Evolutionary conservation across 2,888 invertebrate species (phyloP).

Genomic region (Oithona nana): DNA sequence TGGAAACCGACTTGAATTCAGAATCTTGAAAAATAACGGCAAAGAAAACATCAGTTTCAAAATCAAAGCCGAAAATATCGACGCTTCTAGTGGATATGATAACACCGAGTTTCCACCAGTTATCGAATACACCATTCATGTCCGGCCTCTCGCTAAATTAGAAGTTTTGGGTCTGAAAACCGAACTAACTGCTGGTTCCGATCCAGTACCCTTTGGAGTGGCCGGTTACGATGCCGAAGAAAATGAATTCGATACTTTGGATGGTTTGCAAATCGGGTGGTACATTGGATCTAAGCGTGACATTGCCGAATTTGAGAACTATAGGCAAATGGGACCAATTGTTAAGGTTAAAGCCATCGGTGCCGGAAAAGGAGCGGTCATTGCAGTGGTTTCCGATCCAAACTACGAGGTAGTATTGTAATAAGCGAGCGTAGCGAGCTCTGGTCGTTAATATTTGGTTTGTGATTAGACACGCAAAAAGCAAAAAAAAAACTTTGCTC

Average conservation of each 20-base stretch:
- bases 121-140: constrained; percentile 1
- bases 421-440: no score
- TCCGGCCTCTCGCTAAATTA: not conserved
- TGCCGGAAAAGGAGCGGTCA: constrained; percentile 2
- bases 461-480: no score
- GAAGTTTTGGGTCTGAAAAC: constrained; percentile 11
- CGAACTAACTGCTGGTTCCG: not conserved
- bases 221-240: constrained; percentile 5
- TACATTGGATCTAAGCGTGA: constrained; percentile 8
- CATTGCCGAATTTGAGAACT: not conserved
- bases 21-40: not conserved
- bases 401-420: not conserved
- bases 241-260: constrained; percentile 8
- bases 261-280: constrained; percentile 9
- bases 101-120: not conserved
- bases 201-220: constrained; percentile 4
- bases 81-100: not conserved
- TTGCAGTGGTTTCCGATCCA: not conserved
- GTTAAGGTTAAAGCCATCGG: not conserved
- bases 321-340: not conserved
- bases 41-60: not conserved
- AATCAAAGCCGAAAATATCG: constrained; percentile 6
- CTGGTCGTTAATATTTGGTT: no score
- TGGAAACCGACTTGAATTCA: not conserved
- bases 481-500: no score